Conservation (phyloP, 2,888 invertebrate genomes). For the Phrixothrix hirtus region DNA sequence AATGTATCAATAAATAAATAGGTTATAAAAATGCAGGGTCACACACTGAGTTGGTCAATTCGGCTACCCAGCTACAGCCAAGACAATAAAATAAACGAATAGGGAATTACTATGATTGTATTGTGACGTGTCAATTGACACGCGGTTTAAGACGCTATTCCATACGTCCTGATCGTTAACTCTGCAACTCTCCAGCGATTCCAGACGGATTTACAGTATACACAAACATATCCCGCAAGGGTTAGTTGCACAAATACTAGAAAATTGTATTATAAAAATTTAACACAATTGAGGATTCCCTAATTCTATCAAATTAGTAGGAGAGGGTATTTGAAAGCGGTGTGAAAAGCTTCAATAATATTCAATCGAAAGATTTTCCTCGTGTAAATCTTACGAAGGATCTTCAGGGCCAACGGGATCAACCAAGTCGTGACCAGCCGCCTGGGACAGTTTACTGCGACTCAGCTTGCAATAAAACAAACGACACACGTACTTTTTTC, state of each 20-base stretch:
- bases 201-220: conserved; percentile 13
- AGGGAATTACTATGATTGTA: conserved; percentile 43
- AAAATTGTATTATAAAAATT: too few species aligned
- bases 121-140: conserved; percentile 46
- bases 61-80: conserved; percentile 30
- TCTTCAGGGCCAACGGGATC: conserved; percentile 23
- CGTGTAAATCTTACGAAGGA: conserved; percentile 22
- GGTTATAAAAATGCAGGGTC: not conserved
- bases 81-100: conserved; percentile 44
- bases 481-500: conserved; percentile 24
- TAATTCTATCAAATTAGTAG: too few species aligned
- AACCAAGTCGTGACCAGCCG: conserved; percentile 23
- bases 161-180: conserved; percentile 21
- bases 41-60: conserved; percentile 6
- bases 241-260: too few species aligned
- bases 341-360: not conserved
- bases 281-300: too few species aligned
- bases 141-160: conserved; percentile 33
- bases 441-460: conserved; percentile 32
- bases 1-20: not conserved
- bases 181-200: conserved; percentile 7
- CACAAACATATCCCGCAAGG: too few species aligned
- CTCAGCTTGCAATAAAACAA: conserved; percentile 34
- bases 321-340: not conserved
- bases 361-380: conserved; percentile 11